Evolutionary conservation across 2,888 invertebrate species (phyloP), one percentile per base, ranked within the genome.

Genomic region (Horisme vitalbata): DNA sequence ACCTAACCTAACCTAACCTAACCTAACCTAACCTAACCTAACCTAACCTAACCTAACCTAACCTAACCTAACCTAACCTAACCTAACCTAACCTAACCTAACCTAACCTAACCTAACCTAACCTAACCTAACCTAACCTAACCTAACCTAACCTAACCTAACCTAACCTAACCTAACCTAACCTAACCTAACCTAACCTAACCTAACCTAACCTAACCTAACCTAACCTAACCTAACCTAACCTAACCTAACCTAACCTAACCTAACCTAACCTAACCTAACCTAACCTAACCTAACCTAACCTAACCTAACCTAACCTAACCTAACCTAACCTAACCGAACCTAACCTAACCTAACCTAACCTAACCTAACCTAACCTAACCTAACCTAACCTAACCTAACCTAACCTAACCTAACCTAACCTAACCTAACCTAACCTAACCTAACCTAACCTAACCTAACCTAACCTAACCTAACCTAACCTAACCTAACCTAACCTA

Each of bases 401-500:
- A 27, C 27, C 27, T 27, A 27, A 27, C 27, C 27, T 27, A 27
- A 27, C 27, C 27, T 27, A 27, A 27, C 27, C 27, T 27, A 27
- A 27, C 27, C 27, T 27, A 27, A 27, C 27, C 27, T 27, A 27
- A 27, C 27, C 21, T 27, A 27, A 27, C 27, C 27, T 27, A 27
- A 27, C 27, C 27, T 27, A 27, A 27, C 27, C 27, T 27, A 27
- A 27, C 27, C 27, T 27, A 27, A 27, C 27, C 27, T 27, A 27
- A 27, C 27, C 27, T 27, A 27, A 27, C 27, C 27, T 27, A 27
- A 27, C 27, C 27, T 27, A 27, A 27, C 27, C 27, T 27, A 27
- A 27, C 27, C 24, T 24, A 24, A 24, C 24, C 9, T 9, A 24
- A 21, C 58, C 24, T 24, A 24, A 24, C 24, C 24, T 24, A 24